Percentiles rank a stretch among this genome's conserved stretches.
Conservation (phyloP, 2,888 invertebrate genomes). For the Trissolcus brochymenae region DNA sequence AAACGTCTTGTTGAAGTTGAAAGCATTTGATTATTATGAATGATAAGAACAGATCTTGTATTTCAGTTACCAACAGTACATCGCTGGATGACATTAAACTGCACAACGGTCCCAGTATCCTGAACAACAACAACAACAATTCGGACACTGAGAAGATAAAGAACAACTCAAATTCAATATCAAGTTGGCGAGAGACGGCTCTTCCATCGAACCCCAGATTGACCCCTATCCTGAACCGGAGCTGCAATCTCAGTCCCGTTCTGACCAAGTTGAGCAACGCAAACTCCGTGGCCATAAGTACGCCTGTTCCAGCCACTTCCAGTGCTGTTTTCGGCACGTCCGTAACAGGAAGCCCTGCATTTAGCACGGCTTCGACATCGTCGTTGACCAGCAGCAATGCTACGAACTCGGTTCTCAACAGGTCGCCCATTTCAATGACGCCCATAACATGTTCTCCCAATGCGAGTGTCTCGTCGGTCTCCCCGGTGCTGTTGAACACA, state of each 20-base stretch:
- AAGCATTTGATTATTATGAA: too few relatives aligned
- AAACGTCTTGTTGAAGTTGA: too few relatives aligned
- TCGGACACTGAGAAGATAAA: constrained; percentile 60
- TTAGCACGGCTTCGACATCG: constrained; percentile 72
- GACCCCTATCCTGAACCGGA: constrained; percentile 69
- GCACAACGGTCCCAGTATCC: constrained; percentile 64
- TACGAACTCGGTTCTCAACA: constrained; percentile 61
- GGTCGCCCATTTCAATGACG: constrained; percentile 67
- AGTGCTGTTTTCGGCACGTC: constrained; percentile 68
- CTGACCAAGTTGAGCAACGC: constrained; percentile 63
- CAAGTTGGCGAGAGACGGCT: constrained; percentile 67
- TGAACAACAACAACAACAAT: constrained; percentile 61
- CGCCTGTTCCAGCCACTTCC: constrained; percentile 58
- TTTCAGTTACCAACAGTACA: constrained; percentile 69
- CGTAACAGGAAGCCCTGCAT: constrained; percentile 69
- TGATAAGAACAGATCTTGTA: neutral
- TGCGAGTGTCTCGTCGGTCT: constrained; percentile 64
- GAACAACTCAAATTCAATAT: constrained; percentile 32
- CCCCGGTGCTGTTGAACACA: constrained; percentile 62
- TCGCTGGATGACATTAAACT: constrained; percentile 72
- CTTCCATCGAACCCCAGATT: constrained; percentile 66
- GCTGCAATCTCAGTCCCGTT: constrained; percentile 69
- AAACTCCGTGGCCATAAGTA: constrained; percentile 61
- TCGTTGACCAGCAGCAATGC: constrained; percentile 66
- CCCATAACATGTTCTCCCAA: constrained; percentile 66